phyloP scores from a whole-genome alignment of 1,140 invertebrate genomes.

The Neodiprion lecontei region DNA sequence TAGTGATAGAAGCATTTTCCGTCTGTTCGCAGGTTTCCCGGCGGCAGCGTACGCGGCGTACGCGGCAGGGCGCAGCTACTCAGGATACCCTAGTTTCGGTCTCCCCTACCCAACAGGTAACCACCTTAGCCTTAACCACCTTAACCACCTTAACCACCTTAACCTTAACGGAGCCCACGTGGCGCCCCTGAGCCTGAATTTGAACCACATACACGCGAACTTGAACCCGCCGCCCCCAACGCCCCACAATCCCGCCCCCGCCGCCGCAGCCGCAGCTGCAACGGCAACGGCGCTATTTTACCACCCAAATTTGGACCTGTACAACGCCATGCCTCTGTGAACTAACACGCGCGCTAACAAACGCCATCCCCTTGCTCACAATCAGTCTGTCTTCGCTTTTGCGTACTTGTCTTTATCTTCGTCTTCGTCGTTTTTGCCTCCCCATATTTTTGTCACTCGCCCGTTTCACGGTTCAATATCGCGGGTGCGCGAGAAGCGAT shows the following conservation, averaged over 20 bases:
- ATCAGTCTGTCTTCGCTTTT: conserved; percentile 14
- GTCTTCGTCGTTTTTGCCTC: neutral
- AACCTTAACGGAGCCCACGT: conserved; percentile 54
- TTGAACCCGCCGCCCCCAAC: conserved; percentile 57
- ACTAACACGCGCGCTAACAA: conserved; percentile 49
- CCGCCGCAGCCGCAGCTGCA: conserved; percentile 63
- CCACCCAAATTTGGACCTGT: conserved; percentile 62
- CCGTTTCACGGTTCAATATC: neutral
- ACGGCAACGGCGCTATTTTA: conserved; percentile 68
- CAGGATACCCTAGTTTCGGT: conserved; percentile 95
- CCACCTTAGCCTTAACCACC: conserved; percentile 69
- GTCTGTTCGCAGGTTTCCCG: conserved; percentile 81
- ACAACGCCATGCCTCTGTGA: conserved; percentile 85
- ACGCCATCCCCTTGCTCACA: conserved; percentile 27
- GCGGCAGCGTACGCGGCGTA: conserved; percentile 91
- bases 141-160: conserved; percentile 53
- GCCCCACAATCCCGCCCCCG: conserved; percentile 59
- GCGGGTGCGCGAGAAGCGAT: too few species aligned
- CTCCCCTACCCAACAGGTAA: conserved; percentile 97
- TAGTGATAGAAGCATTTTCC: too few species aligned
- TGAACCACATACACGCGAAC: conserved; percentile 59
- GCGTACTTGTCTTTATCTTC: conserved; percentile 9
- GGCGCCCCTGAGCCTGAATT: conserved; percentile 58
- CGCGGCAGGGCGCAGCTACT: conserved; percentile 91
- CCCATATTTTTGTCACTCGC: neutral